These are phyloP conservation scores for Seira sanloemensis DNA, from an alignment of 2,888 invertebrate species.

Conservation along the genomic window DNA sequence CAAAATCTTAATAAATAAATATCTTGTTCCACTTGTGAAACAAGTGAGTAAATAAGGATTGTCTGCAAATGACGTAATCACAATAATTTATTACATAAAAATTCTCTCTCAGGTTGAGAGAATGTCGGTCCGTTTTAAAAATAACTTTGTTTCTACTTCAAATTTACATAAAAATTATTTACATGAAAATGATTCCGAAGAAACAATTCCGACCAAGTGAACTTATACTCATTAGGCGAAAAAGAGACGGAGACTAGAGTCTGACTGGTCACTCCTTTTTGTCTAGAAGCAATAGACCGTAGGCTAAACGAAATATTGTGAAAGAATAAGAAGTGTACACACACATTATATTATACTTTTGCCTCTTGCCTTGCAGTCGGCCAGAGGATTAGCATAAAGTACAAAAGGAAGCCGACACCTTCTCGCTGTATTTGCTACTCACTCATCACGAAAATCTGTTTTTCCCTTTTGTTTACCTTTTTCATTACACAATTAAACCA, in stretches of 20 bases:
- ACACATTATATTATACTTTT: too few relatives aligned
- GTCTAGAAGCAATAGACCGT: constrained; percentile 25
- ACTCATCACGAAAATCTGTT: constrained; percentile 3
- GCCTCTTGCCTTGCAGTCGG: neutral
- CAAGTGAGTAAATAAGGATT: too few relatives aligned
- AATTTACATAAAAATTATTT: neutral
- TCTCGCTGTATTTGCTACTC: constrained; percentile 23
- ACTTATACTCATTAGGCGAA: constrained; percentile 33
- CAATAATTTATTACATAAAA: neutral
- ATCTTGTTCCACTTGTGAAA: too few relatives aligned
- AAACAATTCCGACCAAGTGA: neutral
- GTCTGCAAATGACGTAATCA: neutral
- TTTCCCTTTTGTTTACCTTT: constrained; percentile 47
- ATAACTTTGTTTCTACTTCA: neutral
- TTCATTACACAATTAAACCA: constrained; percentile 40
- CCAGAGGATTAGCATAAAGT: constrained; percentile 46
- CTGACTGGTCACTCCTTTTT: constrained; percentile 32
- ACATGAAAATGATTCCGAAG: neutral
- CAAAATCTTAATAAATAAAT: too few relatives aligned
- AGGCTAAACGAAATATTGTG: neutral
- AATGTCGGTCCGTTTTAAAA: neutral
- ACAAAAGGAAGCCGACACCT: constrained; percentile 60
- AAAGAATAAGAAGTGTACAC: neutral
- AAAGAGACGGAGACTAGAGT: neutral
- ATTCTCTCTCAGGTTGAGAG: neutral